Conservation (phyloP, 2,797 vertebrate genomes). For the Hafferia zeledoni region DNA sequence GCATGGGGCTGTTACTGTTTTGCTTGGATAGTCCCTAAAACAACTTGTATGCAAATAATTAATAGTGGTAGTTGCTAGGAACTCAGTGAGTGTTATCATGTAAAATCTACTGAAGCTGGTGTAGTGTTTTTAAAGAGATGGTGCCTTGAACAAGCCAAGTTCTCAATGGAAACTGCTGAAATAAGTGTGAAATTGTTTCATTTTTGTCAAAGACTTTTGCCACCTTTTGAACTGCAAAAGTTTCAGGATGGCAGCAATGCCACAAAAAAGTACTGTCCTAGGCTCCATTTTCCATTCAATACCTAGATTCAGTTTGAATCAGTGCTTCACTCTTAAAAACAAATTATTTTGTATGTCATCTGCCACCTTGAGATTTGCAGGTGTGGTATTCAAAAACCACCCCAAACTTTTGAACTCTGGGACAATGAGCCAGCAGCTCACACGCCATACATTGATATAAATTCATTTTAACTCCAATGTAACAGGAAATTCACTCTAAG, state of each 20-base stretch:
- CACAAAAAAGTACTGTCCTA: neutral
- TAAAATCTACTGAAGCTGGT: conserved; percentile 4
- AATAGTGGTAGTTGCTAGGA: conserved; percentile 24
- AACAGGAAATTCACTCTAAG: neutral
- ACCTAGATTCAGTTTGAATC: conserved; percentile 44
- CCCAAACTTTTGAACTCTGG: conserved; percentile 26
- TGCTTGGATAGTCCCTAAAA: conserved; percentile 44
- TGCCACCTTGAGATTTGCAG: neutral
- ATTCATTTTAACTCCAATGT: neutral
- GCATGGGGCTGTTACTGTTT: neutral
- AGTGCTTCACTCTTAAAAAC: conserved; percentile 3
- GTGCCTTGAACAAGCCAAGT: neutral
- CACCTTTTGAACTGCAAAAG: conserved; percentile 4
- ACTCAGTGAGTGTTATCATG: neutral
- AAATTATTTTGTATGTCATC: neutral
- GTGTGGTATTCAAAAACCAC: neutral
- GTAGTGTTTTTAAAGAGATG: neutral
- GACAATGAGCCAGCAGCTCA: neutral
- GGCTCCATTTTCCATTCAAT: conserved; percentile 55
- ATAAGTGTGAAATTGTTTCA: conserved; percentile 18
- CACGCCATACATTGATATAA: rapidly evolving
- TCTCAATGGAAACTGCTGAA: conserved; percentile 62
- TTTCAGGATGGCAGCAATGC: conserved; percentile 34
- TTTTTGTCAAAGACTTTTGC: conserved; percentile 11
- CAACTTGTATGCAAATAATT: conserved; percentile 39